Base-by-base conservation (phyloP, 64 coral and sea anemone species). In the Actinia equina region DNA sequence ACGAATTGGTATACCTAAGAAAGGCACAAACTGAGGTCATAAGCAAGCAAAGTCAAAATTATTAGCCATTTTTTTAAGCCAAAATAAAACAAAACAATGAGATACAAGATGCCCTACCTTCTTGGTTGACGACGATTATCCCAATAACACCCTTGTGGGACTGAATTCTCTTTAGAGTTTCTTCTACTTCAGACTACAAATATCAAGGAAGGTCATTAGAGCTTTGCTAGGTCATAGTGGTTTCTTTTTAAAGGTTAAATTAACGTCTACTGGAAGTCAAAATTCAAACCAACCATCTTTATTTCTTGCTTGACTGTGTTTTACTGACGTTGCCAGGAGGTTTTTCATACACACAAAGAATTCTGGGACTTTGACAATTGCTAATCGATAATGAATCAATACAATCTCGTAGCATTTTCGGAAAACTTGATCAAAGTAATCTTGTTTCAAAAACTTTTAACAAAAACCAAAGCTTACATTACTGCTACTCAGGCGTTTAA, bases 111-210 rank as follows among this genome's bases (percentile, higher is more conserved):
- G 69, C 69, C 20, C 55, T 93, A 99, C 97, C 97, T 95, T 99
- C 97, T 30, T 81, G 52, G 57, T 99, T 99, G 81, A 99, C 93
- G 62, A 99, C 86, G 44, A 99, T 93, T 26, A 93, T 91, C 55
- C 97, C 97, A 52, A 95, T 88, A 45, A 99, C 97, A 63, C 97
- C 97, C 83, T 93, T 95, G 83, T 99, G 97, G 90, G 86, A 69
- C 71, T 95, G 93, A 79, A 99, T 99, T 92, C 97, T 87, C 93
- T 99, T 99, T 79, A 99, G 77, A 1, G 85, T 91, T 86, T 99
- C 97, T 80, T 99, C 97, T 41, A 99, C 97, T 91, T 99, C 97
- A 55, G 93, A 95, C 97, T 99, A 55, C 26, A 43, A 91, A 84
- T 44, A 84, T 20, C 6, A 77, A 77, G 83, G 1, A 45, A 67